These are phyloP conservation scores for Anoplolepis gracilipes DNA, from an alignment of 1,140 invertebrate genomes.

Conservation along the genomic window DNA sequence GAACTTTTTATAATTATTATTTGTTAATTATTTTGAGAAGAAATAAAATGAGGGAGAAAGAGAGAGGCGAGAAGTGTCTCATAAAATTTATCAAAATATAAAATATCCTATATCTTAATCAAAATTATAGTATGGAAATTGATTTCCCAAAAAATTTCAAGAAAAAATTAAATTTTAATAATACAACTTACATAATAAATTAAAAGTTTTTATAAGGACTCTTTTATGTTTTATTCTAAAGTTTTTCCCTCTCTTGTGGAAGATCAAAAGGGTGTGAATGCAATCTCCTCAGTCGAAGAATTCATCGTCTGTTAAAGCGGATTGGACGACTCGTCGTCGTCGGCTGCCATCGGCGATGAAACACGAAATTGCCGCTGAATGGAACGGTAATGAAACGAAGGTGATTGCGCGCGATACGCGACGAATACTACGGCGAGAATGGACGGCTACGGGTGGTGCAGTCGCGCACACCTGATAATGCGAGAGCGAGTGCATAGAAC, in stretches of 20 bases:
- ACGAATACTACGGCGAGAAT: slow-evolving; percentile 57
- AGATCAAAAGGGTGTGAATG: slow-evolving; percentile 10
- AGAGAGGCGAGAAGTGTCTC: background rate
- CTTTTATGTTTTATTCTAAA: background rate
- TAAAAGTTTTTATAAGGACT: background rate
- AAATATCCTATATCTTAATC: background rate
- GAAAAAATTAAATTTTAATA: background rate
- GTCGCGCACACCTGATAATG: slow-evolving; percentile 50
- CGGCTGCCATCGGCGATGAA: slow-evolving; percentile 62
- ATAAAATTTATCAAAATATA: background rate
- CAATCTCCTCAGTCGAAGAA: slow-evolving; percentile 28
- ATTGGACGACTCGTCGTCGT: slow-evolving; percentile 63
- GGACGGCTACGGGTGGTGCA: slow-evolving; percentile 28
- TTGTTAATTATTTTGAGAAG: too few species aligned
- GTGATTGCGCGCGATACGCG: slow-evolving; percentile 67
- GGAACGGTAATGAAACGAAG: slow-evolving; percentile 73
- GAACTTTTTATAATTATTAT: background rate
- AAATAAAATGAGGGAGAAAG: too few species aligned
- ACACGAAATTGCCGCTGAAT: slow-evolving; percentile 74
- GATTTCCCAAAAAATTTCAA: background rate
- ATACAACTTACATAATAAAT: background rate
- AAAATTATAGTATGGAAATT: background rate
- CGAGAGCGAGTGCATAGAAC: slow-evolving; percentile 29
- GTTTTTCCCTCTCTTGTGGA: slow-evolving; percentile 8
- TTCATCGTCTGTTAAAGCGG: slow-evolving; percentile 61